phyloP scores from a whole-genome alignment of 2,113 vertebrate genomes.

The Motacilla tschutschensis region DNA sequence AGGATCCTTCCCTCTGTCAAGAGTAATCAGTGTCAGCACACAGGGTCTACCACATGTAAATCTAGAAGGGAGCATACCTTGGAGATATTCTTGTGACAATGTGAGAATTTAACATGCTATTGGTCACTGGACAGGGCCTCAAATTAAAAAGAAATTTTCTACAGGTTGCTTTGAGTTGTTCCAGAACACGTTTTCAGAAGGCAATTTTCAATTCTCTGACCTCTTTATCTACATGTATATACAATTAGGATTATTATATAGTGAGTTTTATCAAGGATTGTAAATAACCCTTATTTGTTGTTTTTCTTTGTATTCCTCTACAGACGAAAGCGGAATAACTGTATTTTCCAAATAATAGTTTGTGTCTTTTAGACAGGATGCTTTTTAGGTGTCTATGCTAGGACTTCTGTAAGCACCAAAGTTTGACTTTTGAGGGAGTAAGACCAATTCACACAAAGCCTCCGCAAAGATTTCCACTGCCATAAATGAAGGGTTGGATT shows the following conservation, averaged over 20 bases:
- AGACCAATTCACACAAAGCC: neutral
- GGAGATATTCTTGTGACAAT: neutral
- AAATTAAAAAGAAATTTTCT: neutral
- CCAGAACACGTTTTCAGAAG: neutral
- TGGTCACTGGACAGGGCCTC: neutral
- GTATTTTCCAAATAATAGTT: neutral
- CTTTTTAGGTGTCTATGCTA: neutral
- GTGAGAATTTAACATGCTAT: neutral
- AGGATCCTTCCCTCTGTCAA: neutral
- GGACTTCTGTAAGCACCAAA: neutral
- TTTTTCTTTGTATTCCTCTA: neutral
- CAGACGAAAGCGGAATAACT: neutral
- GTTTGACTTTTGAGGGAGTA: neutral
- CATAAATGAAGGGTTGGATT: neutral
- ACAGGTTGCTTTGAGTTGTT: neutral
- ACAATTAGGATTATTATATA: neutral
- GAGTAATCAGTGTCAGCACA: neutral
- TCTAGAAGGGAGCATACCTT: neutral
- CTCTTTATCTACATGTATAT: neutral
- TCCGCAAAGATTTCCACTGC: neutral
- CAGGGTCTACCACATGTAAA: neutral
- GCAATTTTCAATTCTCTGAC: neutral
- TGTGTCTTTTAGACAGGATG: neutral
- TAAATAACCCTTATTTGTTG: rapidly evolving
- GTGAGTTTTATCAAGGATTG: neutral